Evolutionary conservation across 2,888 invertebrate species (phyloP).

Genomic region (Tetramorium bicarinatum): DNA sequence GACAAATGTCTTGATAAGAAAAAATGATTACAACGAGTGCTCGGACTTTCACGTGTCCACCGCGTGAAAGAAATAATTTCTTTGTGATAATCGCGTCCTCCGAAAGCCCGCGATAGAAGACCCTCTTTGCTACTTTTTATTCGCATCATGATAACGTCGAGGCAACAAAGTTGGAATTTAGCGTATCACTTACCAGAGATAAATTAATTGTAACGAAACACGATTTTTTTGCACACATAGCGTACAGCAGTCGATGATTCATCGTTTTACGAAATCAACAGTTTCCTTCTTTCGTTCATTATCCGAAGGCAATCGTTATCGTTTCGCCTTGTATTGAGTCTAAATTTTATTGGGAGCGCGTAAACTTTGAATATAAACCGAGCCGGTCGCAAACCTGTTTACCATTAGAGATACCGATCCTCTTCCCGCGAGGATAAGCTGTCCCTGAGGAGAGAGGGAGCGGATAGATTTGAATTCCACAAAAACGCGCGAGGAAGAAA

Average conservation of each 20-base stretch:
- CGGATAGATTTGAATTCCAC: constrained; percentile 22
- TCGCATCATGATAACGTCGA: neutral
- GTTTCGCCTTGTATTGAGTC: neutral
- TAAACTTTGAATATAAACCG: constrained; percentile 41
- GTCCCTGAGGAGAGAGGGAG: neutral
- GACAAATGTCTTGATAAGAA: neutral
- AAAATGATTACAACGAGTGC: constrained; percentile 6
- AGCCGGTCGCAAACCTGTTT: constrained; percentile 25
- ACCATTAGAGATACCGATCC: constrained; percentile 22
- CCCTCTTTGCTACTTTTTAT: constrained; percentile 1
- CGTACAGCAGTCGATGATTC: neutral
- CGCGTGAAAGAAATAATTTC: constrained; percentile 41
- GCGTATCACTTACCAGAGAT: neutral
- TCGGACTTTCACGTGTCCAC: constrained; percentile 25
- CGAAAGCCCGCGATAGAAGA: neutral
- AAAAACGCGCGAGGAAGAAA: constrained; percentile 4
- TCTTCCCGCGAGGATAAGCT: neutral
- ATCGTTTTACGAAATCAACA: neutral
- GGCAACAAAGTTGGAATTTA: neutral
- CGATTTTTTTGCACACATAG: neutral
- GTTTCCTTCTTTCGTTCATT: neutral
- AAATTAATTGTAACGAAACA: neutral
- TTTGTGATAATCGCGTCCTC: constrained; percentile 14
- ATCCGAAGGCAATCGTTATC: constrained; percentile 16
- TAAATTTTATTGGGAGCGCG: constrained; percentile 27